These are phyloP conservation scores for Lucilia cuprina DNA, from an alignment of 1,140 invertebrate species.

Conservation along the genomic window DNA sequence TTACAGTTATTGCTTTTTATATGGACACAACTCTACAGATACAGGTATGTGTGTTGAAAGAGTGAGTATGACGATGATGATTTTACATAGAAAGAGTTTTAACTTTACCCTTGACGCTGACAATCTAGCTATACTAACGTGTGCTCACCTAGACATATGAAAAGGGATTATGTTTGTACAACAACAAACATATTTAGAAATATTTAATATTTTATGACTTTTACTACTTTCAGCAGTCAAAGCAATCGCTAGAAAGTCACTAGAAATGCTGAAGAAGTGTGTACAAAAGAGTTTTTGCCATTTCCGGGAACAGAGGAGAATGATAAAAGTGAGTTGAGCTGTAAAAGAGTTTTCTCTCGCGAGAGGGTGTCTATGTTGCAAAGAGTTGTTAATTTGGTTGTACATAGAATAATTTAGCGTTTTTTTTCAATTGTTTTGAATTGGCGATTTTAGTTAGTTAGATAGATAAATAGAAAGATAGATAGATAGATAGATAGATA, in stretches of 20 bases:
- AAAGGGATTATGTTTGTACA: background rate
- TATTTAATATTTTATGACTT: conserved; percentile 11
- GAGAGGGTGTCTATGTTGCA: background rate
- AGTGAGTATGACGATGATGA: background rate
- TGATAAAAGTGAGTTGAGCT: background rate
- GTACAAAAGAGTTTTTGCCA: conserved; percentile 17
- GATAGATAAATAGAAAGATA: too few species aligned
- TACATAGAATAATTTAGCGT: background rate
- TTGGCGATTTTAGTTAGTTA: background rate
- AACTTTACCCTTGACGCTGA: background rate
- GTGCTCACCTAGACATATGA: background rate
- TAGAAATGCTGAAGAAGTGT: background rate
- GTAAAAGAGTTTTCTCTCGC: background rate
- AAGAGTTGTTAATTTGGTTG: background rate
- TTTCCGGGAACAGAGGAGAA: background rate
- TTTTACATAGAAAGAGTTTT: conserved; percentile 30
- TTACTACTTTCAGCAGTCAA: conserved; percentile 18
- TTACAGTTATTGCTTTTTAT: too few species aligned
- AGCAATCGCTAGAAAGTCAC: conserved; percentile 25
- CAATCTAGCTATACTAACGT: background rate
- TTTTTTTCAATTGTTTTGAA: background rate
- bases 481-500: too few species aligned
- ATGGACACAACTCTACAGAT: background rate
- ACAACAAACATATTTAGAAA: background rate
- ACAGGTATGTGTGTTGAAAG: conserved; percentile 7